phyloP scores from a whole-genome alignment of 2,888 invertebrate genomes.

The Platypus cylindrus region DNA sequence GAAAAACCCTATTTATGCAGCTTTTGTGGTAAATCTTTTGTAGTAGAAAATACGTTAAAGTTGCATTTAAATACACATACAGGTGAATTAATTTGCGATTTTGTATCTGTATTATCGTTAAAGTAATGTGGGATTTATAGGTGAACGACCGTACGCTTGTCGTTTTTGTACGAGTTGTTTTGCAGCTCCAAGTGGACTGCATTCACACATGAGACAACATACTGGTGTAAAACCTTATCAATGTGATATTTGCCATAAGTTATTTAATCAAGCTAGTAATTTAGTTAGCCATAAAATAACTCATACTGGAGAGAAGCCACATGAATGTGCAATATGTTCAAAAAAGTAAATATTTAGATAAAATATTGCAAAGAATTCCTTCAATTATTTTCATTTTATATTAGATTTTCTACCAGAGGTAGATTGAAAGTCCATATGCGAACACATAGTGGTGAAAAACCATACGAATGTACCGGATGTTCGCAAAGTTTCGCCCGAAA shows the following conservation, averaged over 20 bases:
- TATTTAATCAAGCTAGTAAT: slow-evolving; percentile 26
- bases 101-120: neutral
- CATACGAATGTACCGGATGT: slow-evolving; percentile 26
- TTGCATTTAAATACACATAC: slow-evolving; percentile 15
- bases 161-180: slow-evolving; percentile 25
- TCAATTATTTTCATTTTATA: neutral
- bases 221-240: slow-evolving; percentile 16
- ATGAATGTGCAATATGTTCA: slow-evolving; percentile 24
- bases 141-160: slow-evolving; percentile 28
- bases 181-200: slow-evolving; percentile 26
- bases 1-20: slow-evolving; percentile 25
- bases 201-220: slow-evolving; percentile 22
- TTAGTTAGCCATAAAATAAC: slow-evolving; percentile 24
- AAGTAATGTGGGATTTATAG: slow-evolving; percentile 5
- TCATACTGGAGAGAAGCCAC: slow-evolving; percentile 26
- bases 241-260: slow-evolving; percentile 20
- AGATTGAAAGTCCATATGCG: slow-evolving; percentile 28
- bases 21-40: slow-evolving; percentile 27
- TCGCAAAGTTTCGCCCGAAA: slow-evolving; percentile 26
- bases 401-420: slow-evolving; percentile 25
- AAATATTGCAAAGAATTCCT: neutral
- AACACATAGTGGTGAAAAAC: slow-evolving; percentile 30
- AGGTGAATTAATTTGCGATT: slow-evolving; percentile 6
- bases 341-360: slow-evolving; percentile 16
- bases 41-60: slow-evolving; percentile 17